phyloP scores from a whole-genome alignment of 2,113 vertebrate genomes.

The Rhinoderma darwinii region DNA sequence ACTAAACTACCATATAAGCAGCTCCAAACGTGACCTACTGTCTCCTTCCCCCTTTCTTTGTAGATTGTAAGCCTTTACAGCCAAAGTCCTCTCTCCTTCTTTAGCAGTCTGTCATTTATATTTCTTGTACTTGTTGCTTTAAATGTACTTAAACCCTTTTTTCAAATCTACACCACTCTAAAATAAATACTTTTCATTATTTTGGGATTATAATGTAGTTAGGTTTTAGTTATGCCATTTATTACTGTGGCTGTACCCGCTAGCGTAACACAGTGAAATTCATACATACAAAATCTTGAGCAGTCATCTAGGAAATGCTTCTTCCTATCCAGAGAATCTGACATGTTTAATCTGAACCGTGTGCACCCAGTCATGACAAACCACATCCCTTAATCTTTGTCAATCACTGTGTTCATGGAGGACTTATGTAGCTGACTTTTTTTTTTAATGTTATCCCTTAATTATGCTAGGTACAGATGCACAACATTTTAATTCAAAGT shows the following conservation, averaged over 20 bases:
- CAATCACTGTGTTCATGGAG: not conserved
- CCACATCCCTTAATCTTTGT: not conserved
- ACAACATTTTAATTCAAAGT: too few relatives aligned
- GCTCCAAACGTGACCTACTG: too few relatives aligned
- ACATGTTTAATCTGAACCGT: not conserved
- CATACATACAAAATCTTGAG: not conserved
- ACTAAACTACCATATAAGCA: too few relatives aligned
- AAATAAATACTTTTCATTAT: not conserved
- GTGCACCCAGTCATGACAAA: not conserved
- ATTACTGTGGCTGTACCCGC: conserved; percentile 23
- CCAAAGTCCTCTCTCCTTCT: too few relatives aligned
- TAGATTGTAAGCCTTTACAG: too few relatives aligned
- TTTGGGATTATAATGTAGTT: not conserved
- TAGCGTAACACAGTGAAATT: not conserved
- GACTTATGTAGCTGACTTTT: not conserved
- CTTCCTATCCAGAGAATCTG: not conserved
- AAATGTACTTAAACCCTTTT: too few relatives aligned
- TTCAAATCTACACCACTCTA: too few relatives aligned
- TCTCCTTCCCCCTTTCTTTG: too few relatives aligned
- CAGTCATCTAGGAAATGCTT: not conserved
- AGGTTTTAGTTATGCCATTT: conserved; percentile 20
- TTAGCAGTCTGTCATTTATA: too few relatives aligned
- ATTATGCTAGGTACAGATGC: too few relatives aligned
- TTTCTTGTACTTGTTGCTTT: too few relatives aligned
- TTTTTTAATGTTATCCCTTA: not conserved